Conservation (phyloP, 92 coral and sea anemone genomes). For the Chrysogorgia sp. region DNA sequence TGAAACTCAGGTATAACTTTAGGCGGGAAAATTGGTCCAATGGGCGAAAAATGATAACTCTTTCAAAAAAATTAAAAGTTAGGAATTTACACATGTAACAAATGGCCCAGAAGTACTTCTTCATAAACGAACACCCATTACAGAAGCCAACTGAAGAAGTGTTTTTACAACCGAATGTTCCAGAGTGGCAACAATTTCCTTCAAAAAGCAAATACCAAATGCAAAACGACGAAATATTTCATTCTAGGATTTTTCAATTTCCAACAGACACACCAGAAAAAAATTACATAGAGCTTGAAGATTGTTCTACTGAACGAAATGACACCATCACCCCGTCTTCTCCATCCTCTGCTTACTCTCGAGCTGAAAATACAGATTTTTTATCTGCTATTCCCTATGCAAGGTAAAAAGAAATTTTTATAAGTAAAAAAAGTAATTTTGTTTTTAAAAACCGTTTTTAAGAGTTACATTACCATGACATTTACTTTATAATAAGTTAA, state of each 20-base stretch:
- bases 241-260: background rate
- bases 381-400: slow-evolving; percentile 47
- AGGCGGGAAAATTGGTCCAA: slow-evolving; percentile 36
- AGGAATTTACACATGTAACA: background rate
- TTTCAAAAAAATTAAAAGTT: background rate
- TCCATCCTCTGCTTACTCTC: slow-evolving; percentile 2
- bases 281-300: background rate
- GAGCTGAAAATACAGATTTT: slow-evolving; percentile 28
- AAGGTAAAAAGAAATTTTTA: too few species aligned
- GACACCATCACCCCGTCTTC: background rate
- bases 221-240: background rate
- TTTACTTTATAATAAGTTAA: background rate
- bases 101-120: slow-evolving; percentile 11
- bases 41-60: slow-evolving; percentile 15
- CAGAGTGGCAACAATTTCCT: slow-evolving; percentile 33
- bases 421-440: background rate
- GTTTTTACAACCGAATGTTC: background rate
- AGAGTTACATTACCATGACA: background rate
- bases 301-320: background rate
- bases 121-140: background rate
- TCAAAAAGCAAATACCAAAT: slow-evolving; percentile 4
- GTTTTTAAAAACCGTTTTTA: background rate
- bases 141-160: background rate
- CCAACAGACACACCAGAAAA: slow-evolving; percentile 6
- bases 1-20: background rate